These are phyloP conservation scores for Oppia nitens DNA, from an alignment of 1,140 invertebrate species.

Conservation along the genomic window DNA sequence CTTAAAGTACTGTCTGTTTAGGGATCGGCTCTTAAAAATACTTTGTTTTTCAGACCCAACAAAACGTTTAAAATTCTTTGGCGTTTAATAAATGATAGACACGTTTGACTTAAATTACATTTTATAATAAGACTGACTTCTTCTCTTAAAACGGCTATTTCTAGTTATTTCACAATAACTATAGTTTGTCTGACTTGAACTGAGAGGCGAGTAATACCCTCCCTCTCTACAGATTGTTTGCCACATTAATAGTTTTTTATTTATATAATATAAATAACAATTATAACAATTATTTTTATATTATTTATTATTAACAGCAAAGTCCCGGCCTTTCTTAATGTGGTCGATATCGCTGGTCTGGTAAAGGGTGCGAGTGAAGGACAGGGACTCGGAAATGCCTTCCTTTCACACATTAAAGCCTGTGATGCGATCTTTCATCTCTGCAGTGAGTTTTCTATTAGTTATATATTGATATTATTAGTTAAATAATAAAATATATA, in stretches of 20 bases:
- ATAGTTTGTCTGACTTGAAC: background rate
- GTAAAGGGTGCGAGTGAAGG: conserved; percentile 96
- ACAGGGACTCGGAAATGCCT: conserved; percentile 94
- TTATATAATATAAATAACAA: background rate
- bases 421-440: conserved; percentile 99
- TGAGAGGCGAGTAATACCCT: background rate
- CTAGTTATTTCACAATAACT: background rate
- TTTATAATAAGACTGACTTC: background rate
- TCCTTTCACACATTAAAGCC: conserved; percentile 93
- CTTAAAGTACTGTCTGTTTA: background rate
- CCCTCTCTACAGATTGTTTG: background rate
- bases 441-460: conserved; percentile 56
- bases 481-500: too few species aligned
- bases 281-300: background rate
- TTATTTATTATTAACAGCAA: conserved; percentile 46
- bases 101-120: too few species aligned
- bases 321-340: conserved; percentile 81
- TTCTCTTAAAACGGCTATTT: too few species aligned
- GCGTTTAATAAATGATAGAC: background rate
- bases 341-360: conserved; percentile 95
- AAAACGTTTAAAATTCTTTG: background rate
- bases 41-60: background rate
- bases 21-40: background rate
- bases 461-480: too few species aligned
- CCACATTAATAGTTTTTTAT: background rate